Conservation (phyloP, 2,888 invertebrate genomes). For the Nemoura dubitans region DNA sequence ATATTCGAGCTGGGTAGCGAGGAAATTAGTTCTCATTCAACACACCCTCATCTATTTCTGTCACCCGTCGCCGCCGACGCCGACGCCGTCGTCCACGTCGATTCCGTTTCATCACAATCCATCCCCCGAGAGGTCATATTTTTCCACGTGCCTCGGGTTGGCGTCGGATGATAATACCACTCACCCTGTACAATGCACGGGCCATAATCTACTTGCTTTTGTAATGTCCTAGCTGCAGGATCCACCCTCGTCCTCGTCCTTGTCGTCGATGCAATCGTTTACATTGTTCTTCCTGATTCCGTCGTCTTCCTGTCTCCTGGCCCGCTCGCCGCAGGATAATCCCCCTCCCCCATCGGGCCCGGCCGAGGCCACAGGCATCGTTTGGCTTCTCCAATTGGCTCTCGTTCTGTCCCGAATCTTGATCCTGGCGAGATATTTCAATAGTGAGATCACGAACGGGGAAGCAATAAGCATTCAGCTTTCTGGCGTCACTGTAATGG, state of each 20-base stretch:
- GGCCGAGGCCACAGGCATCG: neutral
- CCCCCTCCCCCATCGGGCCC: neutral
- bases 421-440: neutral
- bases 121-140: slow-evolving; percentile 12
- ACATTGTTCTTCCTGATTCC: slow-evolving; percentile 10
- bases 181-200: neutral
- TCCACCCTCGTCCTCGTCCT: neutral
- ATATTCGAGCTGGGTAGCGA: slow-evolving; percentile 1
- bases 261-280: slow-evolving; percentile 14
- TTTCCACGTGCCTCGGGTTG: neutral
- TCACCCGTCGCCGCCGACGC: neutral
- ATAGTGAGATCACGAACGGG: neutral
- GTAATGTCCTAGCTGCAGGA: neutral
- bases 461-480: neutral
- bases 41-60: slow-evolving; percentile 15
- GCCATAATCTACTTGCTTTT: slow-evolving; percentile 29
- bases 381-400: slow-evolving; percentile 12
- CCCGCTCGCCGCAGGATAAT: neutral
- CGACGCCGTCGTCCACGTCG: neutral
- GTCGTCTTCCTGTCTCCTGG: neutral
- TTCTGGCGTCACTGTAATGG: slow-evolving; percentile 1
- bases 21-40: slow-evolving; percentile 17
- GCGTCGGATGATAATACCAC: neutral
- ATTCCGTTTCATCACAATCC: slow-evolving; percentile 12
- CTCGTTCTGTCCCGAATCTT: neutral